These are phyloP conservation scores for Ptiloglossa arizonensis DNA, from an alignment of 1,140 invertebrate species.

Conservation along the genomic window DNA sequence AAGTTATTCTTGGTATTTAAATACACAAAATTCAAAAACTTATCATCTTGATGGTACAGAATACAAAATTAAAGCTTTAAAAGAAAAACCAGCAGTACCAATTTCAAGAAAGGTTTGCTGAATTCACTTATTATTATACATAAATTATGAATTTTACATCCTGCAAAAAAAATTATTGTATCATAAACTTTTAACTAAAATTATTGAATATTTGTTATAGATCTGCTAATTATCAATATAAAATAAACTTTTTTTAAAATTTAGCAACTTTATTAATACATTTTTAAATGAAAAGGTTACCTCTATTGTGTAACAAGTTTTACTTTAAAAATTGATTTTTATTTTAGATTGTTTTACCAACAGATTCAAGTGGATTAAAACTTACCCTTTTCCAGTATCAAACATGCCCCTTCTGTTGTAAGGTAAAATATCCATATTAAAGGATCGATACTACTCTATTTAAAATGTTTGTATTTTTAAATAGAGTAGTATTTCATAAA, in stretches of 20 bases:
- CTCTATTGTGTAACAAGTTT: slow-evolving; percentile 45
- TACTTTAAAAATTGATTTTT: slow-evolving; percentile 52
- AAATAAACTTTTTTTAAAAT: too few species aligned
- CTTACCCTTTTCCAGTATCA: slow-evolving; percentile 97
- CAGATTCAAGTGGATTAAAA: slow-evolving; percentile 89
- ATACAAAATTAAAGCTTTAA: slow-evolving; percentile 79
- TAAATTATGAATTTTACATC: too few species aligned
- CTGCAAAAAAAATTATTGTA: too few species aligned
- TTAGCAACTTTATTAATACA: too few species aligned
- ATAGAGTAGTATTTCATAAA: too few species aligned
- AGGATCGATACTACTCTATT: too few species aligned
- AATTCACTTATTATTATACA: neutral
- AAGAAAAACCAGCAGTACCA: slow-evolving; percentile 80
- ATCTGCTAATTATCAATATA: too few species aligned
- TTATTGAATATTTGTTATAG: too few species aligned
- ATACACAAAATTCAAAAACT: slow-evolving; percentile 77
- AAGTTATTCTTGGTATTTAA: slow-evolving; percentile 80
- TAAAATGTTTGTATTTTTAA: too few species aligned
- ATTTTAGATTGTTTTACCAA: slow-evolving; percentile 84
- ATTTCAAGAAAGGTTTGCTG: slow-evolving; percentile 78
- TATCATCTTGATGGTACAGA: slow-evolving; percentile 78
- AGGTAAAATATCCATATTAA: slow-evolving; percentile 82
- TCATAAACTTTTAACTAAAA: too few species aligned
- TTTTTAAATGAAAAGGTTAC: slow-evolving; percentile 26
- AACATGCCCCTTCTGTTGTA: slow-evolving; percentile 99